Evolutionary conservation across 2,888 invertebrate species (phyloP), one percentile per base, ranked within the genome.

Genomic region (Amphimallon solstitiale): DNA sequence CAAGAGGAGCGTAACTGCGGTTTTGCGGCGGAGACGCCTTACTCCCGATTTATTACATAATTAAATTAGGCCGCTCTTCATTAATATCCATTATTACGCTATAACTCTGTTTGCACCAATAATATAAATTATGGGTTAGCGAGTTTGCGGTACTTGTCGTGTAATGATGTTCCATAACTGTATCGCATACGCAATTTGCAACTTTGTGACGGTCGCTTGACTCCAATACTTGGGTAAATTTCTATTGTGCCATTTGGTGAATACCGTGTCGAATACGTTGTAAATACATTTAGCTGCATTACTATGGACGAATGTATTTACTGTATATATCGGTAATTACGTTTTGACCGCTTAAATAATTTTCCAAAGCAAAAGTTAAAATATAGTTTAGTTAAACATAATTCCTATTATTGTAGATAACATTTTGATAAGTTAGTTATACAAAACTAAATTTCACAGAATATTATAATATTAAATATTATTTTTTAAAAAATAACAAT

Each of bases 1-100:
- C 70, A 52, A 65, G 70, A 66, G 68, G 62, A 63, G 66, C 67
- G 70, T 68, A 71, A 69, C 63, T 67, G 69, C 64, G 66, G 67
- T 69, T 72, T 68, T 70, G 66, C 71, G 70, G 68, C 62, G 59
- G 65, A 52, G 59, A 65, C 66, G 71, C 66, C 72, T 68, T 70
- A 61, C 69, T 68, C 61, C 70, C 76, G 74, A 76, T 76, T 76
- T 75, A 76, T 76, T 76, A 74, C 75, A 73, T 76, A 76, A 76
- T 76, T 76, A 76, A 76, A 75, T 76, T 74, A 74, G 67, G 71
- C 73, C 70, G 70, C 75, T 72, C 74, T 75, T 75, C 76, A 76
- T 76, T 76, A 76, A 76, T 76, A 76, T 75, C 76, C 73, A 75
- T 76, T 76, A 76, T 74, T 75, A 70, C 69, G 69, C 72, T 70